Evolutionary conservation across 2,797 vertebrate species (phyloP), one percentile per base, ranked within the genome.

Genomic region (Heliangelus exortis): DNA sequence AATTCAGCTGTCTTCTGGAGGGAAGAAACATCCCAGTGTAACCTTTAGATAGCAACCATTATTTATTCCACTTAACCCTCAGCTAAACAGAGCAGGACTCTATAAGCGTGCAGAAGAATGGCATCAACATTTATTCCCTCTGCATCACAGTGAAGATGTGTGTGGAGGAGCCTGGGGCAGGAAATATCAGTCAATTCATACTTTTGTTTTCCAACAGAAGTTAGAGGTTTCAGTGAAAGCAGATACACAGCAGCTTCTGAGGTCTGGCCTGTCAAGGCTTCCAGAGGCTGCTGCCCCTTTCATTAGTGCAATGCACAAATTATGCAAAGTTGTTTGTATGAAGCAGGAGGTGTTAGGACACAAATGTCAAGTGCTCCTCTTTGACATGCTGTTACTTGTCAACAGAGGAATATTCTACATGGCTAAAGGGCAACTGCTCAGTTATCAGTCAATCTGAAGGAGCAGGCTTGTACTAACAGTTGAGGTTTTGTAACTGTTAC

Each of bases 391-490:
- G 51, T 73, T 66, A 7, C 78, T 83, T 85, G 73, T 63, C 91
- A 76, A 9, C 34, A 59, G 65, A 85, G 39, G 36, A 89, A n/a
- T 29, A 90, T 77, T 77, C 1, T 11, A 10, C n/a, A 17, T 31
- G 48, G 62, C 89, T 81, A 20, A 72, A 88, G 89, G 93, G 91
- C 66, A 91, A 34, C 43, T n/a, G 20, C 66, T 73, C 21, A 47
- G 41, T 77, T 90, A 92, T 95, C 89, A 83, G 73, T 68, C 69
- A 68, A 54, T 78, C 76, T 28, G 2, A 80, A 90, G 73, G 73
- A 80, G 50, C 7, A 7, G 58, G 43, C 87, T 48, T 81, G 82
- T 58, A 33, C 12, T 72, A 72, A 84, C 69, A 93, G 69, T 51
- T 75, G 62, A 69, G 65, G 62, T 66, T 66, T 71, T 72, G 51